Evolutionary conservation across 2,113 vertebrate genomes (phyloP).

Genomic region (Scortum barcoo): DNA sequence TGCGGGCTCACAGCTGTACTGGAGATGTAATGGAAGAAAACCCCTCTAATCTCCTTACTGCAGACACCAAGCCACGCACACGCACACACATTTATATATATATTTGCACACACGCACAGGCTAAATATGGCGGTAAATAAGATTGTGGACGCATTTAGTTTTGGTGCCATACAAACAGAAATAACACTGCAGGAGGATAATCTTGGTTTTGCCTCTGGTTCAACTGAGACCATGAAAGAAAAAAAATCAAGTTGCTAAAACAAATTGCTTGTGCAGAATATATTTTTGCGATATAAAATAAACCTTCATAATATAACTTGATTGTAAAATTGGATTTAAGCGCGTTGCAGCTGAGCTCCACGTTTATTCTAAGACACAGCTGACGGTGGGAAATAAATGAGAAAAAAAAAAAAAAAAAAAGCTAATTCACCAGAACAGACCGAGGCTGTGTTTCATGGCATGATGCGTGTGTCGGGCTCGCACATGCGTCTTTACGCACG

Average conservation of each 20-base stretch:
- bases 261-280: background rate
- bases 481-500: slow-evolving; percentile 65
- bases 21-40: slow-evolving; percentile 22
- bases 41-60: slow-evolving; percentile 65
- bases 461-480: slow-evolving; percentile 34
- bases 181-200: slow-evolving; percentile 10
- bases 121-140: slow-evolving; percentile 53
- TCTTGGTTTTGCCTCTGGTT: background rate
- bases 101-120: background rate
- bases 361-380: background rate
- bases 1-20: slow-evolving; percentile 46
- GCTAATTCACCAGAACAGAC: slow-evolving; percentile 11
- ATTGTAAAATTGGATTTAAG: background rate
- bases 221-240: background rate
- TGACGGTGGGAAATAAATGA: too few species aligned
- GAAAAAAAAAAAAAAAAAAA: background rate
- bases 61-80: slow-evolving; percentile 33
- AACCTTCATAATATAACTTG: background rate
- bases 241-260: background rate
- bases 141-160: slow-evolving; percentile 34
- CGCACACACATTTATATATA: background rate
- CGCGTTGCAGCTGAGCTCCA: background rate
- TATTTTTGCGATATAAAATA: background rate
- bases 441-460: slow-evolving; percentile 34
- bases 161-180: slow-evolving; percentile 17